These are phyloP conservation scores for Platycnemis pennipes DNA, from an alignment of 2,888 invertebrate species.

Conservation along the genomic window DNA sequence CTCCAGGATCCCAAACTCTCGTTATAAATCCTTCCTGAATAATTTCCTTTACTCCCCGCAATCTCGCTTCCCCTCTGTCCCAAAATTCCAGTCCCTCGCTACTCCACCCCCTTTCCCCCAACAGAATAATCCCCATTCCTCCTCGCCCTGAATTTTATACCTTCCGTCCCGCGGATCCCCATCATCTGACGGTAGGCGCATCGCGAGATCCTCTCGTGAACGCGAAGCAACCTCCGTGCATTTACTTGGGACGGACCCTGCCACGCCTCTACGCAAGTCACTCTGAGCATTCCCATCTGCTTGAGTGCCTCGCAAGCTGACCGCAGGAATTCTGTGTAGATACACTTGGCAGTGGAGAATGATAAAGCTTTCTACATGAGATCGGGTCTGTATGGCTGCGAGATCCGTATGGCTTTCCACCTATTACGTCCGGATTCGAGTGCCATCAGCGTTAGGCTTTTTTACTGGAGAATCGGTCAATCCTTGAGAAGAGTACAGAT, in stretches of 20 bases:
- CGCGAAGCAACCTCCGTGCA: no score
- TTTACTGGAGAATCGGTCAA: no score
- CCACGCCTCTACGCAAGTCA: not conserved
- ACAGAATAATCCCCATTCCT: not conserved
- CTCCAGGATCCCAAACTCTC: not conserved
- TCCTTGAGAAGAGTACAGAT: no score
- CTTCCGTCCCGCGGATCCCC: not conserved
- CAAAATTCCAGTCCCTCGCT: not conserved
- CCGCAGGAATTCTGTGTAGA: no score
- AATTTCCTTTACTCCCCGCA: not conserved
- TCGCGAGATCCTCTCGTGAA: not conserved
- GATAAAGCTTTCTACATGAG: no score
- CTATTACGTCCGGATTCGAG: no score
- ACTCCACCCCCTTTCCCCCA: not conserved
- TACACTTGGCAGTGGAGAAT: no score
- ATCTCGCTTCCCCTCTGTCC: not conserved
- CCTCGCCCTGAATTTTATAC: not conserved
- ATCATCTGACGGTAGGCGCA: not conserved
- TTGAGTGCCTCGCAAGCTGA: no score
- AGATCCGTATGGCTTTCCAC: no score
- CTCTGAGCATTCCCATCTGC: no score
- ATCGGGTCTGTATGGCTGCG: no score
- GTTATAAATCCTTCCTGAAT: constrained; percentile 39
- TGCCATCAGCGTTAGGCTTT: no score
- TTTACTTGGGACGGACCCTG: not conserved